phyloP scores from a whole-genome alignment of 2,797 vertebrate species.

The Pantherophis vulpinus region DNA sequence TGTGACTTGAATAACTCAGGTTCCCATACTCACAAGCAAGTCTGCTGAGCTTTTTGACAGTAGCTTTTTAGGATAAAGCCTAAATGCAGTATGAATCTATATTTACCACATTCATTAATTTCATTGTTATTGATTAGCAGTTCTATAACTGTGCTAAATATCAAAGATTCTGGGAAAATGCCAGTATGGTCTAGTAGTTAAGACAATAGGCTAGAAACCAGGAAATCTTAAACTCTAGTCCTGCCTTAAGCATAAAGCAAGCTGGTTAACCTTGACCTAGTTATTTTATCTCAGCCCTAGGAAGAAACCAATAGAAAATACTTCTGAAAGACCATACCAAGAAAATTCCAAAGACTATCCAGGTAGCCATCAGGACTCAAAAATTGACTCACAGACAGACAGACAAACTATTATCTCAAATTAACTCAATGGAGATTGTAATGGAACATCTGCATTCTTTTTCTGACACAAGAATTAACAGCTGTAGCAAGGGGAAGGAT shows the following conservation, averaged over 20 bases:
- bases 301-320: not conserved
- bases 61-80: no score
- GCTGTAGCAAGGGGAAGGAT: not conserved
- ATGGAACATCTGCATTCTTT: not conserved
- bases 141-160: not conserved
- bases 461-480: not conserved
- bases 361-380: not conserved
- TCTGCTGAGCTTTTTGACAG: no score
- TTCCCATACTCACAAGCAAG: no score
- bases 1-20: no score
- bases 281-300: not conserved
- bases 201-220: not conserved
- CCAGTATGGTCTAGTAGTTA: not conserved
- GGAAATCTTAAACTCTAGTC: not conserved
- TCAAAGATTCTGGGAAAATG: not conserved
- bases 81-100: no score
- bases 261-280: not conserved
- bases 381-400: not conserved
- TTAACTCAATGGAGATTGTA: not conserved
- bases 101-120: no score
- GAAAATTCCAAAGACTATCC: not conserved
- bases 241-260: not conserved
- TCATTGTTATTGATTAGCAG: no score
- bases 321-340: not conserved
- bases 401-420: not conserved